A percentile compares a stretch with the other conserved stretches of the same genome.
Evolutionary conservation across 2,888 invertebrate species (phyloP).

Genomic region (Volucella bombylans): DNA sequence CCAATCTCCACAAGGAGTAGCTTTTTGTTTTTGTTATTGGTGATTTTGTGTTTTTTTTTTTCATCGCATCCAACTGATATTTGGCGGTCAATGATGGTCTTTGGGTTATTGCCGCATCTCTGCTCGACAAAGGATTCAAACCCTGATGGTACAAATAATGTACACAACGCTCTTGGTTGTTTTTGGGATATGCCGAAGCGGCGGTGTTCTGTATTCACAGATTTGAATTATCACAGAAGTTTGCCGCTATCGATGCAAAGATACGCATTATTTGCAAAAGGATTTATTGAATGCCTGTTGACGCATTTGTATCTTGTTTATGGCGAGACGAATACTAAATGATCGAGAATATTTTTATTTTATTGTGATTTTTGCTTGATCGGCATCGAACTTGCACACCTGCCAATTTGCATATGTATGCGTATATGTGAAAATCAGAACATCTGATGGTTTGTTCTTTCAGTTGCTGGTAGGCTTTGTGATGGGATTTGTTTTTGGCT

Average conservation of each 20-base stretch:
- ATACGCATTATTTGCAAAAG: conserved; percentile 27
- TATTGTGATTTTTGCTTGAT: conserved; percentile 60
- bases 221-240: conserved; percentile 72
- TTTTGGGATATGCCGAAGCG: conserved; percentile 24
- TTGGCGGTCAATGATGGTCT: conserved; percentile 66
- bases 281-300: conserved; percentile 68
- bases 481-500: too few relatives aligned
- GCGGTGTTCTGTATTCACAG: conserved; percentile 42
- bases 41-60: conserved; percentile 50
- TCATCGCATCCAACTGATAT: conserved; percentile 46
- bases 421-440: not conserved
- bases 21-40: conserved; percentile 53
- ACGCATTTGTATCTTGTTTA: conserved; percentile 69
- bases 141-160: conserved; percentile 65
- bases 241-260: conserved; percentile 64
- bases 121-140: conserved; percentile 61
- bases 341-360: conserved; percentile 55
- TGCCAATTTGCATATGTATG: conserved; percentile 45
- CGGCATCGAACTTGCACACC: conserved; percentile 44
- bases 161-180: conserved; percentile 53
- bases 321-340: conserved; percentile 65
- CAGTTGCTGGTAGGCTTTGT: too few relatives aligned
- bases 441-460: too few relatives aligned
- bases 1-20: conserved; percentile 55
- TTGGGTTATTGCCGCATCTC: conserved; percentile 3